phyloP scores from a whole-genome alignment of 2,797 vertebrate genomes.

The Eulemur albifrons region DNA sequence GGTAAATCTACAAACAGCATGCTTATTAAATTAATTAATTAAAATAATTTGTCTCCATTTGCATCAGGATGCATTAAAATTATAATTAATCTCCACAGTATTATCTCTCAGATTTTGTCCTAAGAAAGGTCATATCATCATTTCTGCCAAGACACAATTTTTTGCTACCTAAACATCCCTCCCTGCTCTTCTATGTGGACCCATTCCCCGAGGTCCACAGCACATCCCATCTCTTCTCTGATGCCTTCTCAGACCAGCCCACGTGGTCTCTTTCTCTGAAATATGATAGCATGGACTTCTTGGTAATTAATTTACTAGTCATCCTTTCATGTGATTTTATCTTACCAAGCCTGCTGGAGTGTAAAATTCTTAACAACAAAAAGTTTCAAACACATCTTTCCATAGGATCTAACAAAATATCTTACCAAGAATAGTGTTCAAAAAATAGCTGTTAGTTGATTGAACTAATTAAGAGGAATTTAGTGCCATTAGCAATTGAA shows the following conservation, averaged over 20 bases:
- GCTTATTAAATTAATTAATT: conserved; percentile 48
- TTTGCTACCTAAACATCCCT: not conserved
- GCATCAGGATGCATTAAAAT: conserved; percentile 48
- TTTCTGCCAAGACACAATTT: not conserved
- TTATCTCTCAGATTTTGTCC: conserved; percentile 48
- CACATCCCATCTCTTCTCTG: not conserved
- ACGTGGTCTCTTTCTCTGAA: not conserved
- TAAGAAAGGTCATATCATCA: conserved; percentile 31
- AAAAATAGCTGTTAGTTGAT: not conserved
- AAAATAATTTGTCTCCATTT: conserved; percentile 56
- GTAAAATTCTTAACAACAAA: not conserved
- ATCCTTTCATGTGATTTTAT: not conserved
- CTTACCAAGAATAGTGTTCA: not conserved
- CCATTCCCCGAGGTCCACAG: not conserved
- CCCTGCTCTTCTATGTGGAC: too few relatives aligned
- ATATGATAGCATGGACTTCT: not conserved
- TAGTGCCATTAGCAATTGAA: not conserved
- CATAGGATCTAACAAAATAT: not conserved
- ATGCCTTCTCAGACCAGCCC: not conserved
- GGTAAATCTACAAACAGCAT: not conserved
- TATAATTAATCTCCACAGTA: conserved; percentile 51
- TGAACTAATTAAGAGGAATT: not conserved
- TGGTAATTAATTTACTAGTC: not conserved
- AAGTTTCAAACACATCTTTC: not conserved
- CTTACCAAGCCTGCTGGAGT: not conserved